phyloP scores from a whole-genome alignment of 2,797 vertebrate species.

The Pseudomugil gertrudae region DNA sequence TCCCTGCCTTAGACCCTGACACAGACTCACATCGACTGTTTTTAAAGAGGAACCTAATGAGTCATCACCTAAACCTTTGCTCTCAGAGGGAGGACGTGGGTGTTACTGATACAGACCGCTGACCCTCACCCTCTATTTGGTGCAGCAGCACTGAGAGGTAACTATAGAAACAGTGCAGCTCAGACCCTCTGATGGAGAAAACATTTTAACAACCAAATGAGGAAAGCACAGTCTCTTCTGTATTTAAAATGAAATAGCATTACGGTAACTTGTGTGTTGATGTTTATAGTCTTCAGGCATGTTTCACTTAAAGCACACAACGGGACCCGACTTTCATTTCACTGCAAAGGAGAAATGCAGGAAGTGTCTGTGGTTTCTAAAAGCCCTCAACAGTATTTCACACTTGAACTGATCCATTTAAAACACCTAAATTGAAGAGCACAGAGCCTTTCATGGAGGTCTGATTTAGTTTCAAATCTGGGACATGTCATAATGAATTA shows the following conservation, averaged over 20 bases:
- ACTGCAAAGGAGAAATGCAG: too few species aligned
- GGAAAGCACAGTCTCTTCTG: background rate
- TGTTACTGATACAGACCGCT: background rate
- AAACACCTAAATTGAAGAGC: background rate
- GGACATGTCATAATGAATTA: background rate
- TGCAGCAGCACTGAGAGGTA: background rate
- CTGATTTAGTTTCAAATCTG: background rate
- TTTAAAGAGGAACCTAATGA: background rate
- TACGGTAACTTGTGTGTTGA: background rate
- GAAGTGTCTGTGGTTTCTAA: background rate
- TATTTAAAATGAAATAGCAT: background rate
- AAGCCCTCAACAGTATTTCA: background rate
- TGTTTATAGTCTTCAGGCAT: background rate
- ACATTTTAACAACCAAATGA: background rate
- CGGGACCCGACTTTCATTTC: too few species aligned
- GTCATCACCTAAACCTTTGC: background rate
- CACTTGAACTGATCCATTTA: background rate
- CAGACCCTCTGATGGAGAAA: background rate
- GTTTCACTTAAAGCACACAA: too few species aligned
- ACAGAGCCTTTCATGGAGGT: background rate
- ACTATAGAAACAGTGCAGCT: background rate
- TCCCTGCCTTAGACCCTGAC: too few species aligned
- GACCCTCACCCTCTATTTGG: background rate
- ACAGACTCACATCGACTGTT: background rate
- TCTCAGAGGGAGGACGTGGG: background rate